Conservation (phyloP, 2,797 vertebrate species). For the Lutjanus argentimaculatus region DNA sequence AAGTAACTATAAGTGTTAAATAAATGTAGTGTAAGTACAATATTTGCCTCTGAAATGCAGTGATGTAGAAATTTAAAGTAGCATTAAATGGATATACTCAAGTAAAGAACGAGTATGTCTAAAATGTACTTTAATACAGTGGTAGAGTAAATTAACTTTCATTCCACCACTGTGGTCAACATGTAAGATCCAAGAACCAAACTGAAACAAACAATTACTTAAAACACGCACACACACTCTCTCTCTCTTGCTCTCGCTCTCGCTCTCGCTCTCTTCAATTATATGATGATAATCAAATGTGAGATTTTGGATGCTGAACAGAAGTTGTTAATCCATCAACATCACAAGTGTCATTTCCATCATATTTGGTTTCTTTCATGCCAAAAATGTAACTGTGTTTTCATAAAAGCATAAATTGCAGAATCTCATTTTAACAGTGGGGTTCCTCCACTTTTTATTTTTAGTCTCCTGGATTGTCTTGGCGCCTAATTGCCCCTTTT, state of each 20-base stretch:
- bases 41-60: too few species aligned
- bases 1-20: too few species aligned
- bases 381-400: not conserved
- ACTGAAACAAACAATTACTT: not conserved
- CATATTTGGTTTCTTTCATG: not conserved
- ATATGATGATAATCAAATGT: not conserved
- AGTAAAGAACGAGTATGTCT: too few species aligned
- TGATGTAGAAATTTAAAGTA: too few species aligned
- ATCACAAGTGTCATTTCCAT: not conserved
- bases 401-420: conserved; percentile 19
- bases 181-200: not conserved
- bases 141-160: too few species aligned
- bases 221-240: not conserved
- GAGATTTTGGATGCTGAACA: conserved; percentile 3
- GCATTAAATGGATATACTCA: too few species aligned
- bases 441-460: conserved; percentile 4
- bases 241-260: too few species aligned
- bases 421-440: conserved; percentile 29
- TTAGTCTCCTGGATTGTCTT: conserved; percentile 20
- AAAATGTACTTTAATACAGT: too few species aligned
- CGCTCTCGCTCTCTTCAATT: too few species aligned
- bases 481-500: conserved; percentile 12
- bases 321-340: conserved; percentile 8
- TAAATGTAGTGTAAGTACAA: too few species aligned
- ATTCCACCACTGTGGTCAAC: too few species aligned